phyloP scores from a whole-genome alignment of 2,888 invertebrate genomes.

The Rambutsinella grinnellia region DNA sequence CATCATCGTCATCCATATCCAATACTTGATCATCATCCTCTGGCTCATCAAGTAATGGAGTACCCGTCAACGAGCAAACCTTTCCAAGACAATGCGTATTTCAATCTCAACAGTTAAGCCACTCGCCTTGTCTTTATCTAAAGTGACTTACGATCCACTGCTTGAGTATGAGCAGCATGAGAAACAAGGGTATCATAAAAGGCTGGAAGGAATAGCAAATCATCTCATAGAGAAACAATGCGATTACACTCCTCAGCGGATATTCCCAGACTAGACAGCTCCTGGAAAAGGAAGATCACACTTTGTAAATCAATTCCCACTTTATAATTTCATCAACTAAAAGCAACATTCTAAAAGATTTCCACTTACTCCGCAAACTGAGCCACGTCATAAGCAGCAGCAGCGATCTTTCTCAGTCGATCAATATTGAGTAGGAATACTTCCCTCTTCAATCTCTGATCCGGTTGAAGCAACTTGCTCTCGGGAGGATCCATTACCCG shows the following conservation, averaged over 20 bases:
- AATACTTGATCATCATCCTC: slow-evolving; percentile 67
- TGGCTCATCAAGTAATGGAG: slow-evolving; percentile 63
- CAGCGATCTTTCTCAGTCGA: slow-evolving; percentile 88
- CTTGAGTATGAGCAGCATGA: slow-evolving; percentile 85
- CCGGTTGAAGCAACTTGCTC: slow-evolving; percentile 93
- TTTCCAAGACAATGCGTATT: slow-evolving; percentile 62
- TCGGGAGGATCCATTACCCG: slow-evolving; percentile 95
- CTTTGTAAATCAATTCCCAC: too few relatives aligned
- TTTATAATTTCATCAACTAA: too few relatives aligned
- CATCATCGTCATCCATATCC: slow-evolving; percentile 86
- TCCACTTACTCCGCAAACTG: slow-evolving; percentile 92
- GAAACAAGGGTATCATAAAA: slow-evolving; percentile 90
- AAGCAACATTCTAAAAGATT: too few relatives aligned
- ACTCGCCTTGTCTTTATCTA: background rate
- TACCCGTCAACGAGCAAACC: slow-evolving; percentile 68
- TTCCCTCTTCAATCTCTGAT: slow-evolving; percentile 95
- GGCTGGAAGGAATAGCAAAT: slow-evolving; percentile 95
- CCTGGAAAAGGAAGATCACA: slow-evolving; percentile 75
- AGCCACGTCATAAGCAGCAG: slow-evolving; percentile 89
- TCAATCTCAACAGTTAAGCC: too few relatives aligned
- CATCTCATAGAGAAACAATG: slow-evolving; percentile 87
- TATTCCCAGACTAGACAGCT: slow-evolving; percentile 99
- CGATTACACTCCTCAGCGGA: slow-evolving; percentile 83
- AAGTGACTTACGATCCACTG: slow-evolving; percentile 75
- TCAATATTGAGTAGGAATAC: slow-evolving; percentile 94